Conservation (phyloP, 2,888 invertebrate genomes). For the Athalia cordata region DNA sequence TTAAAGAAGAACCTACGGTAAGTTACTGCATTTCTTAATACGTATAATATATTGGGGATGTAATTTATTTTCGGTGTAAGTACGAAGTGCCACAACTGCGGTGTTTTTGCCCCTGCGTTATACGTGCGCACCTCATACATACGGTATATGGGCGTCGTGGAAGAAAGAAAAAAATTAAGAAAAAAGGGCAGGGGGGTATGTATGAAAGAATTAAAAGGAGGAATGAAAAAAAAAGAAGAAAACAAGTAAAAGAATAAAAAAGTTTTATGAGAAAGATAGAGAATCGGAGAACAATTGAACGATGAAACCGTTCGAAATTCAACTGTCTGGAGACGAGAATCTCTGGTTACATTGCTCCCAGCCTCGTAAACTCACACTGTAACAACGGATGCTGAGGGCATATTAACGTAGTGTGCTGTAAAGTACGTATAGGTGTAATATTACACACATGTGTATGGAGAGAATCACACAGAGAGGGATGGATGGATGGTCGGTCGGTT, state of each 20-base stretch:
- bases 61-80: conserved; percentile 26
- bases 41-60: not conserved
- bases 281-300: conserved; percentile 40
- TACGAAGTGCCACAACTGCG: no score
- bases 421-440: not conserved
- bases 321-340: conserved; percentile 49
- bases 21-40: not conserved
- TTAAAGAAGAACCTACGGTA: not conserved
- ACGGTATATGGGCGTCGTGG: not conserved
- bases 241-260: conserved; percentile 24
- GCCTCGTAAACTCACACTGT: conserved; percentile 47
- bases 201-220: not conserved
- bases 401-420: conserved; percentile 2
- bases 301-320: conserved; percentile 47
- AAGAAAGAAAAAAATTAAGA: no score
- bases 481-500: conserved; percentile 5
- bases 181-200: no score
- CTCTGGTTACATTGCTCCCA: conserved; percentile 55
- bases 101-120: not conserved
- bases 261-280: conserved; percentile 17
- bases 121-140: not conserved
- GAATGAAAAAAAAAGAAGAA: conserved; percentile 19
- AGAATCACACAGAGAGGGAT: not conserved
- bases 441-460: conserved; percentile 2
- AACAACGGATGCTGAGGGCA: conserved; percentile 30